Evolutionary conservation across 2,888 invertebrate genomes (phyloP).

Genomic region (Hylaea fasciaria): DNA sequence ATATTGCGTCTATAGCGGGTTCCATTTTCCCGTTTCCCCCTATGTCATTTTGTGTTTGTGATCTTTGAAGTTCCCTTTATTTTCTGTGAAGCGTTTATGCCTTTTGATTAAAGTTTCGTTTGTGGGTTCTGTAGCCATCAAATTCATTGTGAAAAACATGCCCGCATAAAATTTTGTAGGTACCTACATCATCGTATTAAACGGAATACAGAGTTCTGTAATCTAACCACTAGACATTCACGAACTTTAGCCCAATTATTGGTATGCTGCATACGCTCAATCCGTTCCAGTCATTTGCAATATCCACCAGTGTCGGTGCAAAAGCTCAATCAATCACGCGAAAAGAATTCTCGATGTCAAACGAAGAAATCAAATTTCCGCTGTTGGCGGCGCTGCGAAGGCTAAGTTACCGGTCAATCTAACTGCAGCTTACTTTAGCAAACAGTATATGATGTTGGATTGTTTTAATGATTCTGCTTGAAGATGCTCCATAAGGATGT

Average conservation of each 20-base stretch:
- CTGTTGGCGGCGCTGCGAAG: conserved; percentile 31
- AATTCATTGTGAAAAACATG: background rate
- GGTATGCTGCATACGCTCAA: conserved; percentile 1
- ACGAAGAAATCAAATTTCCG: conserved; percentile 58
- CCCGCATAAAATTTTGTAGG: too few relatives aligned
- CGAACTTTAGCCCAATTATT: conserved; percentile 1
- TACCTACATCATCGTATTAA: too few relatives aligned
- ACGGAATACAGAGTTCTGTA: too few relatives aligned
- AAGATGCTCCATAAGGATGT: too few relatives aligned
- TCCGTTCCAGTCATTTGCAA: conserved; percentile 17
- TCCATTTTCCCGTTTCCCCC: conserved; percentile 28
- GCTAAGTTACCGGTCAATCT: conserved; percentile 49
- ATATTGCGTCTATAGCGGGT: conserved; percentile 34
- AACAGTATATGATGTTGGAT: conserved; percentile 3
- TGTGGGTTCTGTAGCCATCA: background rate
- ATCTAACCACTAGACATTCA: too few relatives aligned
- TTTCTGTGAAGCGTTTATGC: conserved; percentile 13
- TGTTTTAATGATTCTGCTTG: background rate
- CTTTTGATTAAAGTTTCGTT: conserved; percentile 14
- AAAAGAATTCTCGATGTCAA: conserved; percentile 45
- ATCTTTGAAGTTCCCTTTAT: conserved; percentile 8
- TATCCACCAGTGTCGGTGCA: conserved; percentile 19
- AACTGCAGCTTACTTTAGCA: conserved; percentile 6
- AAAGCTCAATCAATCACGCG: conserved; percentile 42
- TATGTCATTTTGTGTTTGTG: conserved; percentile 19